A percentile compares a stretch with the other conserved stretches of the same genome.
phyloP scores from a whole-genome alignment of 2,797 vertebrate species.

The Smutsia temminckii region DNA sequence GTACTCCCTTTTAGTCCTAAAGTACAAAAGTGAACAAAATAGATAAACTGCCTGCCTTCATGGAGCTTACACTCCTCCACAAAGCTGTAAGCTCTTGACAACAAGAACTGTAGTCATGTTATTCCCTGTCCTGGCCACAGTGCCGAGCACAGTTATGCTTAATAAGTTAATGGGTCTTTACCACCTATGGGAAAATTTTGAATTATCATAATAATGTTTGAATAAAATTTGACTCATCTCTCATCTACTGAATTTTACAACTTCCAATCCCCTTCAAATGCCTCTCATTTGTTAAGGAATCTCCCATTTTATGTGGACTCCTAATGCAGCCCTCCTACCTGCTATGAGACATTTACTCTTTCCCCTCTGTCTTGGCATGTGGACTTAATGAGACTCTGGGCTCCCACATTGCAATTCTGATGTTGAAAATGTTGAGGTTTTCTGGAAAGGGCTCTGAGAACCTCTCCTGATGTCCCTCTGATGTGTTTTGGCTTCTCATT shows the following conservation, averaged over 20 bases:
- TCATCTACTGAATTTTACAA: not conserved
- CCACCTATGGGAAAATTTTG: not conserved
- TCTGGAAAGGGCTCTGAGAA: not conserved
- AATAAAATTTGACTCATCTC: not conserved
- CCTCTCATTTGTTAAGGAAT: not conserved
- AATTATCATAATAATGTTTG: not conserved
- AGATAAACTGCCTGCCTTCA: not conserved
- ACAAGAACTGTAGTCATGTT: not conserved
- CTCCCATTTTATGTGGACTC: not conserved
- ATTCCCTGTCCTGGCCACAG: not conserved
- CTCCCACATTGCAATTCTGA: not conserved
- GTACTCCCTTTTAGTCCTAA: not conserved
- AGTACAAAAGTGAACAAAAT: not conserved
- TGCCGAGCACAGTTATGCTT: not conserved
- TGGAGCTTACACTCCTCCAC: not conserved
- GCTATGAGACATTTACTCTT: too few relatives aligned
- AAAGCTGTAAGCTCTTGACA: not conserved
- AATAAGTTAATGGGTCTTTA: not conserved
- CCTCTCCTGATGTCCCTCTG: not conserved
- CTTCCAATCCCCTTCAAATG: not conserved
- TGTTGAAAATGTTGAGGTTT: not conserved
- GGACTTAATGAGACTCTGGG: not conserved
- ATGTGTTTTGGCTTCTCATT: not conserved
- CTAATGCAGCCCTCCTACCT: not conserved
- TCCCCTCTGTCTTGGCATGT: not conserved